Conservation (phyloP, 2,113 vertebrate genomes). For the Dolichallabes microphthalmus region DNA sequence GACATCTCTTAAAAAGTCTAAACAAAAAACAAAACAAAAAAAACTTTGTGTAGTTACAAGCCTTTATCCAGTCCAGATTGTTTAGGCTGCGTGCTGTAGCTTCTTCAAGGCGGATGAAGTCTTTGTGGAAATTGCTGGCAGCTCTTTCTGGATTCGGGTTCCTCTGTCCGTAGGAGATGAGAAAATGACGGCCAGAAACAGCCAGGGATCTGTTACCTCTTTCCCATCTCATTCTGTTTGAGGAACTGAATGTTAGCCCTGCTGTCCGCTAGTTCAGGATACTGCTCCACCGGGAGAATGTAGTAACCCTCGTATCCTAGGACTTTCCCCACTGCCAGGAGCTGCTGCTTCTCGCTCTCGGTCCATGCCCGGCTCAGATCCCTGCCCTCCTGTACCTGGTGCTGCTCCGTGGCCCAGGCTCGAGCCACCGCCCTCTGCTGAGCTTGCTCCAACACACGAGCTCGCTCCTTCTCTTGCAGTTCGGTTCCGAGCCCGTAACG, state of each 20-base stretch:
- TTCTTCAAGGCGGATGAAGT: conserved; percentile 25
- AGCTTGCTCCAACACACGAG: conserved; percentile 81
- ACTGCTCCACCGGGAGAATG: conserved; percentile 87
- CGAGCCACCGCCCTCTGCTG: conserved; percentile 79
- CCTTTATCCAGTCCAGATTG: conserved; percentile 34
- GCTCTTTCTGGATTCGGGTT: conserved; percentile 31
- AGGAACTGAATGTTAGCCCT: conserved; percentile 93
- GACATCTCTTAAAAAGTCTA: conserved; percentile 46
- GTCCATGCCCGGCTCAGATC: conserved; percentile 85
- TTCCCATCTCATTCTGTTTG: conserved; percentile 93
- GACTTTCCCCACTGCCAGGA: conserved; percentile 81
- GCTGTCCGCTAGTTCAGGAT: conserved; percentile 90
- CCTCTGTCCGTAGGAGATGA: conserved; percentile 43
- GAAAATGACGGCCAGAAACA: conserved; percentile 9
- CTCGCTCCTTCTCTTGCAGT: conserved; percentile 83
- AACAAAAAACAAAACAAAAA: conserved; percentile 42
- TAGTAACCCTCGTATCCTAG: conserved; percentile 88
- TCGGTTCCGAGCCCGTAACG: conserved; percentile 81
- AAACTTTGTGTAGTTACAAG: conserved; percentile 41
- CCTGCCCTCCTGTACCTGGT: conserved; percentile 78
- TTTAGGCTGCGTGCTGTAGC: conserved; percentile 55
- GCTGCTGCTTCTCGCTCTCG: conserved; percentile 86
- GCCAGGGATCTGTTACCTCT: conserved; percentile 84
- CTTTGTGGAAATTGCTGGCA: conserved; percentile 42
- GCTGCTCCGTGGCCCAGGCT: conserved; percentile 85